Conservation (phyloP, 2,888 invertebrate genomes). For the Deilephila elpenor region DNA sequence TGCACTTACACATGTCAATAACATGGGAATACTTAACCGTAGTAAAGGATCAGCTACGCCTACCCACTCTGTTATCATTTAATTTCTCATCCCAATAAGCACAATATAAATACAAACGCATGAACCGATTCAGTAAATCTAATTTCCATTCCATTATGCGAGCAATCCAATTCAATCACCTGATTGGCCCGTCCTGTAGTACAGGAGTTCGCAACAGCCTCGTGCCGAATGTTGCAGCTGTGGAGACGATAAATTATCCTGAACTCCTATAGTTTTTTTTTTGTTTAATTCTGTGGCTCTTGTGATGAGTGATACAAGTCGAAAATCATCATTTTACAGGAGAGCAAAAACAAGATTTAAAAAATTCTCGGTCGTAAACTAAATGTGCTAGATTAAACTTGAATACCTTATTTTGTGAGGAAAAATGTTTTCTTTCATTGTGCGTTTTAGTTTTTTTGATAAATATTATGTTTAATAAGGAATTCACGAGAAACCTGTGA, state of each 20-base stretch:
- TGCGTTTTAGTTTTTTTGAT: no score
- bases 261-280: not conserved
- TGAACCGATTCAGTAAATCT: constrained; percentile 42
- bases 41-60: not conserved
- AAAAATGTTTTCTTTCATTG: no score
- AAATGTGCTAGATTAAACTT: no score
- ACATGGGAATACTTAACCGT: not conserved
- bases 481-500: no score
- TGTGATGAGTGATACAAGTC: no score
- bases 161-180: constrained; percentile 47
- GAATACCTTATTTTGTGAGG: no score
- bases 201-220: not conserved
- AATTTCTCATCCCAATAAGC: constrained; percentile 5
- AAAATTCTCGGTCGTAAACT: no score
- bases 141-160: constrained; percentile 45
- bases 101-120: constrained; percentile 23
- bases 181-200: constrained; percentile 40
- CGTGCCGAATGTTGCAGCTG: not conserved
- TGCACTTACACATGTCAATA: not conserved
- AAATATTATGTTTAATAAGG: no score
- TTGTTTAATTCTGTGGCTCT: no score
- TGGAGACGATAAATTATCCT: not conserved
- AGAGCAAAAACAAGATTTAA: no score
- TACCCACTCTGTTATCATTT: constrained; percentile 22
- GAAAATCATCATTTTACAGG: no score